These are phyloP conservation scores for Channa argus DNA, from an alignment of 2,113 vertebrate genomes.

Conservation along the genomic window DNA sequence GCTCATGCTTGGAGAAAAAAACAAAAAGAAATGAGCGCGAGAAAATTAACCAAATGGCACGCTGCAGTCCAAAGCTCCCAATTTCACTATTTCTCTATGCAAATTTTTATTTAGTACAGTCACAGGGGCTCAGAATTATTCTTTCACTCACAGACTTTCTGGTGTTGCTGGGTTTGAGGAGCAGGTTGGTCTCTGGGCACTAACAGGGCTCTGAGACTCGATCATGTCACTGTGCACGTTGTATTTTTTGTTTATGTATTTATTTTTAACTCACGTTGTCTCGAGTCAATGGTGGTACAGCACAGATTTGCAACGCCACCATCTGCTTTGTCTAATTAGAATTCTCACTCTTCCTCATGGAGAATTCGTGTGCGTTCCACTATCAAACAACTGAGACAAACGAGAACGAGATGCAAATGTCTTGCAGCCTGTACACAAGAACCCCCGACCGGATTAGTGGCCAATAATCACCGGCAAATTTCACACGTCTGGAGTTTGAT, in stretches of 20 bases:
- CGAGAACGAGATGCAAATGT: too few species aligned
- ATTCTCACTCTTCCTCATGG: conserved; percentile 11
- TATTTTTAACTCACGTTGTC: neutral
- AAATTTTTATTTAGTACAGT: neutral
- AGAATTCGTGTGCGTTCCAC: conserved; percentile 1
- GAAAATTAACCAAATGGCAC: neutral
- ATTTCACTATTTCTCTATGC: neutral
- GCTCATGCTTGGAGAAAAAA: neutral
- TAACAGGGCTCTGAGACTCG: neutral
- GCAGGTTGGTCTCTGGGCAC: too few species aligned
- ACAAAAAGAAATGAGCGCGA: neutral
- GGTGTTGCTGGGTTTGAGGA: neutral
- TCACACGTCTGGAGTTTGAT: neutral
- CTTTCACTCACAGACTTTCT: neutral
- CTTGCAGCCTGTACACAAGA: neutral
- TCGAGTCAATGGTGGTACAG: conserved; percentile 7
- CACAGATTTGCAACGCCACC: conserved; percentile 30
- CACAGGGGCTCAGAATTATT: neutral
- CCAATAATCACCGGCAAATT: too few species aligned
- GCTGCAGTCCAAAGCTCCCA: neutral
- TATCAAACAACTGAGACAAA: conserved; percentile 4
- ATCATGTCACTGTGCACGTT: neutral
- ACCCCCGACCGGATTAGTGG: too few species aligned
- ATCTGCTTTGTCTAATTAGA: conserved; percentile 59
- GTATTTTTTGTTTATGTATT: too few species aligned